These are phyloP conservation scores for Steinernema carpocapsae DNA, from an alignment of 2,888 invertebrate species.

Conservation along the genomic window DNA sequence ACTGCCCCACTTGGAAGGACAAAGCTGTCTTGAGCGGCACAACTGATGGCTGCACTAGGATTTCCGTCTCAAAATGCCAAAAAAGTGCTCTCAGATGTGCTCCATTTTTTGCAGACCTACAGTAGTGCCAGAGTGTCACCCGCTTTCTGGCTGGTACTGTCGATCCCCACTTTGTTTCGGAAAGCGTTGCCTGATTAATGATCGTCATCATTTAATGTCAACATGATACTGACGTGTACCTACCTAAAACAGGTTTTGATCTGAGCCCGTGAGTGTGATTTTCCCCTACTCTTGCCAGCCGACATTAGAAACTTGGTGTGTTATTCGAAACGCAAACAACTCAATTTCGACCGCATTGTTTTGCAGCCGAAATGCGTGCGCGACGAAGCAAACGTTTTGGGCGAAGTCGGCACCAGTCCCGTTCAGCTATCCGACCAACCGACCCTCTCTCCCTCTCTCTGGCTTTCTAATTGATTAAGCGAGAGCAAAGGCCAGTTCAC, in stretches of 20 bases:
- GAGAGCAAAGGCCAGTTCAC: slow-evolving; percentile 24
- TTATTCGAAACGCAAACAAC: slow-evolving; percentile 26
- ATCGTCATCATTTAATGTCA: no score
- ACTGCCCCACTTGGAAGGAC: background rate
- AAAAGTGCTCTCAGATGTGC: slow-evolving; percentile 3
- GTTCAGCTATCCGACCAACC: no score
- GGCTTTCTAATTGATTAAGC: slow-evolving; percentile 24
- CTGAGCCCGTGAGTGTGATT: background rate
- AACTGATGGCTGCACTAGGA: background rate
- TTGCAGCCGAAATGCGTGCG: background rate
- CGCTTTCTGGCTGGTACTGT: no score
- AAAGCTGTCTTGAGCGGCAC: background rate
- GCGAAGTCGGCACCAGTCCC: background rate
- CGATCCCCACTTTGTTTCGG: no score
- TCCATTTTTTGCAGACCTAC: background rate
- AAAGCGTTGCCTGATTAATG: no score
- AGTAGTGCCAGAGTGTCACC: no score
- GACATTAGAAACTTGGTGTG: slow-evolving; percentile 7
- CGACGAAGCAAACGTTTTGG: background rate
- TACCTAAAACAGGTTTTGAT: no score
- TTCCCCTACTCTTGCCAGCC: background rate
- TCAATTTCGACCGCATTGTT: slow-evolving; percentile 32
- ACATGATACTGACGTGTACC: no score
- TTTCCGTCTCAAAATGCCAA: background rate
- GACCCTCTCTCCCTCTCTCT: no score